These are phyloP conservation scores for Ethmia dodecea DNA, from an alignment of 2,888 invertebrate species.

Conservation along the genomic window DNA sequence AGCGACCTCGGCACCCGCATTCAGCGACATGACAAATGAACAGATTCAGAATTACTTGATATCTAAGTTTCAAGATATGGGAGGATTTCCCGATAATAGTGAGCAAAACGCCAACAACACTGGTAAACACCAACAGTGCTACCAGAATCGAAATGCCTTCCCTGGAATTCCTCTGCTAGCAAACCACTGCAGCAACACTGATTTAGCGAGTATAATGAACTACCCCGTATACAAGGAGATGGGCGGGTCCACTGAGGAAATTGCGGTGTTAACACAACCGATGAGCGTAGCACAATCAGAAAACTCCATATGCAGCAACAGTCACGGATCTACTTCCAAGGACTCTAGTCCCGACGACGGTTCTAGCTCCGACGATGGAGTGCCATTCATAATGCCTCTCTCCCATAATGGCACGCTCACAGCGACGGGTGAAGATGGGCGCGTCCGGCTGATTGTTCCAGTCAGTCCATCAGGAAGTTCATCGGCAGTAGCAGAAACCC, in stretches of 20 bases:
- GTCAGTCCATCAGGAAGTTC: slow-evolving; percentile 70
- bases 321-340: slow-evolving; percentile 67
- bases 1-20: slow-evolving; percentile 38
- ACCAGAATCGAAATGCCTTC: slow-evolving; percentile 61
- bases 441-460: slow-evolving; percentile 80
- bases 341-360: slow-evolving; percentile 55
- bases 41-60: slow-evolving; percentile 62
- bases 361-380: slow-evolving; percentile 59
- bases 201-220: slow-evolving; percentile 43
- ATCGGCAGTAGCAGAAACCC: slow-evolving; percentile 42
- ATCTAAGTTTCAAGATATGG: slow-evolving; percentile 57
- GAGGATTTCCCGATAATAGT: slow-evolving; percentile 35
- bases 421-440: slow-evolving; percentile 79
- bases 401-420: slow-evolving; percentile 80
- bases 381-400: slow-evolving; percentile 82
- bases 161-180: slow-evolving; percentile 58
- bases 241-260: slow-evolving; percentile 34
- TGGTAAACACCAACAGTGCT: slow-evolving; percentile 54
- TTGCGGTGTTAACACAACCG: slow-evolving; percentile 39
- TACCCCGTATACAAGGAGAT: slow-evolving; percentile 39
- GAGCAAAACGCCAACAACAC: slow-evolving; percentile 25
- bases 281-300: slow-evolving; percentile 59
- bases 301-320: slow-evolving; percentile 50
- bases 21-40: slow-evolving; percentile 56
- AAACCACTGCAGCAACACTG: slow-evolving; percentile 52